Conservation (phyloP, 2,888 invertebrate genomes). For the Frankliniella fusca region DNA sequence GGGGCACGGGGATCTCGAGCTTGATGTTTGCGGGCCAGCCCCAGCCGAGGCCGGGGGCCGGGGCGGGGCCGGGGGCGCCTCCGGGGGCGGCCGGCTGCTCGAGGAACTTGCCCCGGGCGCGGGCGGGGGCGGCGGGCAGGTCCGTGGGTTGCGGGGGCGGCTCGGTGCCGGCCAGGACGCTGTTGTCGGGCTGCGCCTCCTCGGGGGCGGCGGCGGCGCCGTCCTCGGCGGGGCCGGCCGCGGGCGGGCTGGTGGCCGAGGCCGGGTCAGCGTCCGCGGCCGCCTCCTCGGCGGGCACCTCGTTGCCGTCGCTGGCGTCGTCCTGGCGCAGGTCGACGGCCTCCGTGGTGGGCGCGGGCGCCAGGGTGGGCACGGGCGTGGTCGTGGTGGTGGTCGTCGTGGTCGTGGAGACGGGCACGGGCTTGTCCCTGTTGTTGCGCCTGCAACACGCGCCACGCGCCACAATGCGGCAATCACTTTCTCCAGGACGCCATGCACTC, state of each 20-base stretch:
- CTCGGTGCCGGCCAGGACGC: conserved; percentile 2
- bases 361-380: conserved; percentile 28
- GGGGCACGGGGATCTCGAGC: conserved; percentile 1
- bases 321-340: neutral
- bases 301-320: conserved; percentile 22
- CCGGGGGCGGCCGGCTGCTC: conserved; percentile 13
- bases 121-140: neutral
- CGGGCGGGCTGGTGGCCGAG: conserved; percentile 43
- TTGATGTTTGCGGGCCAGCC: conserved; percentile 28
- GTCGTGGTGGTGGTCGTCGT: conserved; percentile 31
- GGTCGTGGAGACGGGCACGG: conserved; percentile 23
- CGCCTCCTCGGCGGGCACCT: conserved; percentile 30
- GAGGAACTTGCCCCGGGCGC: conserved; percentile 14
- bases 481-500: neutral
- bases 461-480: neutral
- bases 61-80: conserved; percentile 36
- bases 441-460: neutral
- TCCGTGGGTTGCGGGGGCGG: neutral
- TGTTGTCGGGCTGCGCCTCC: conserved; percentile 4
- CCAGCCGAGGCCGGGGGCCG: conserved; percentile 29
- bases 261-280: conserved; percentile 23
- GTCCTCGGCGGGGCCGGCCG: conserved; percentile 32
- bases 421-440: conserved; percentile 19
- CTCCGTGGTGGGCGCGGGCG: conserved; percentile 28
- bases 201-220: conserved; percentile 28